Conservation (phyloP, 2,888 invertebrate genomes). For the Slavum lentiscoides region DNA sequence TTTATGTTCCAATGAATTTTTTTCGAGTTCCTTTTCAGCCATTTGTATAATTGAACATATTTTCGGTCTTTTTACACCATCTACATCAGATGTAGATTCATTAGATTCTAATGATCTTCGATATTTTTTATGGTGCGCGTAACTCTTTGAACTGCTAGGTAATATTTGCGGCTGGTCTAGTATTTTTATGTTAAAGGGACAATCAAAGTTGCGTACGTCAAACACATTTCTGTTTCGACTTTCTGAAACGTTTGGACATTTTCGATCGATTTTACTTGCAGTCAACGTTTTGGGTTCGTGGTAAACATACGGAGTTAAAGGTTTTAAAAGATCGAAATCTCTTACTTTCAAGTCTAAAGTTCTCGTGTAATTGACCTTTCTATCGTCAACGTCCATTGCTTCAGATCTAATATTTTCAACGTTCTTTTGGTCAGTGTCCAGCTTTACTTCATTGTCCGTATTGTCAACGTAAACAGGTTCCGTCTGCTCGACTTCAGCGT, state of each 20-base stretch:
- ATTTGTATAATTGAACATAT: too few species aligned
- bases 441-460: not conserved
- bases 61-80: too few species aligned
- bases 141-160: not conserved
- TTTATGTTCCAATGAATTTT: too few species aligned
- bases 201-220: not conserved
- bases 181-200: too few species aligned
- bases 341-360: not conserved
- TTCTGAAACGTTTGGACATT: not conserved
- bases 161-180: not conserved
- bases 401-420: not conserved
- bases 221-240: not conserved
- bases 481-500: conserved; percentile 4
- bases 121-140: not conserved
- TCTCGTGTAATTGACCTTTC: not conserved
- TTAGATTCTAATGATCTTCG: too few species aligned
- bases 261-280: not conserved
- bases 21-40: too few species aligned
- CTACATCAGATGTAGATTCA: too few species aligned
- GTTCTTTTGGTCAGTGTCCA: not conserved
- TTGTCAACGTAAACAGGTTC: not conserved
- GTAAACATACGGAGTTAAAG: not conserved
- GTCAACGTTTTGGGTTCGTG: not conserved
- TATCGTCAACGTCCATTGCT: not conserved
- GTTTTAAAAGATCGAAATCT: conserved; percentile 15